These are phyloP conservation scores for Electrona antarctica DNA, from an alignment of 2,113 vertebrate species.

Conservation along the genomic window DNA sequence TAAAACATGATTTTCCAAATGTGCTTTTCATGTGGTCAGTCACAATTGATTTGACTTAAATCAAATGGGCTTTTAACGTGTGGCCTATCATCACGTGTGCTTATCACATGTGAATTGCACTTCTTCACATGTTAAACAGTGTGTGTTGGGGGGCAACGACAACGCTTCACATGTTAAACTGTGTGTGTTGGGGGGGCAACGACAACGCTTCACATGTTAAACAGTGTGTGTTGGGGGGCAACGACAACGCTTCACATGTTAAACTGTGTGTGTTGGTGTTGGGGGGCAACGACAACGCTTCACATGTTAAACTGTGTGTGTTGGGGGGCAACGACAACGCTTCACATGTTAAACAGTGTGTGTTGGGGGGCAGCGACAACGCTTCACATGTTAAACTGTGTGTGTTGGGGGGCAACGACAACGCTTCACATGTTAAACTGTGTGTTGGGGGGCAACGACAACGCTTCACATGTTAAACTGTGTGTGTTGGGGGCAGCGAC, in stretches of 20 bases:
- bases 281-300: slow-evolving; percentile 22
- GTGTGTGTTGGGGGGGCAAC: slow-evolving; percentile 7
- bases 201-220: slow-evolving; percentile 32
- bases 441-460: not conserved
- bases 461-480: not conserved
- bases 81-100: too few species aligned
- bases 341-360: too few species aligned
- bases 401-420: slow-evolving; percentile 1
- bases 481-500: not conserved
- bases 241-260: slow-evolving; percentile 43
- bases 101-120: too few species aligned
- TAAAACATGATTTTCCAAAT: too few species aligned
- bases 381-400: too few species aligned
- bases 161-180: slow-evolving; percentile 39
- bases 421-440: slow-evolving; percentile 30
- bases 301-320: slow-evolving; percentile 12
- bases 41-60: too few species aligned
- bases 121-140: not conserved
- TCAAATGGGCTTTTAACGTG: too few species aligned
- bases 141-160: not conserved
- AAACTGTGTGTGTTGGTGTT: too few species aligned
- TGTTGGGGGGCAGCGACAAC: not conserved
- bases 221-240: not conserved
- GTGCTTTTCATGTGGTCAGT: too few species aligned
- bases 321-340: slow-evolving; percentile 1